Percentiles rank a stretch among this genome's conserved stretches.
These are phyloP conservation scores for Oscheius onirici DNA, from an alignment of 2,888 invertebrate species.

Conservation along the genomic window DNA sequence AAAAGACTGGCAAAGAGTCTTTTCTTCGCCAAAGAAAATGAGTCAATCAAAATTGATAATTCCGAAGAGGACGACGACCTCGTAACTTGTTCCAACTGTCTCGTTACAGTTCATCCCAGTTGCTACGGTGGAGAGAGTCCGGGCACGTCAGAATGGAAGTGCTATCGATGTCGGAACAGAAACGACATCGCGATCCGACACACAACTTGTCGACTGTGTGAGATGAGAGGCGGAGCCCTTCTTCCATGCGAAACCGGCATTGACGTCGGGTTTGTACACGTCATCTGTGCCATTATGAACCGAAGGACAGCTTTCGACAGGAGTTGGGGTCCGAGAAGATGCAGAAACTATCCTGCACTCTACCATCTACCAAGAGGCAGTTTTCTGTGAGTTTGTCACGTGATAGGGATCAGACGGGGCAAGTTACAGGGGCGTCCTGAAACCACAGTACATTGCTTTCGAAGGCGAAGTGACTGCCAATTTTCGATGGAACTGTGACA, in stretches of 20 bases:
- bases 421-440: background rate
- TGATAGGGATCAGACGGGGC: no score
- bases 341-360: constrained; percentile 30
- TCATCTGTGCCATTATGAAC: constrained; percentile 59
- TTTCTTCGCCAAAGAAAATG: background rate
- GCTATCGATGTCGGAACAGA: constrained; percentile 49
- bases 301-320: background rate
- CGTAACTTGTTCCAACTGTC: constrained; percentile 76
- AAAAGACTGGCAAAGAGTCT: background rate
- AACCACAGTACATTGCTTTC: constrained; percentile 24
- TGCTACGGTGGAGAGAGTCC: constrained; percentile 49
- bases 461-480: constrained; percentile 38
- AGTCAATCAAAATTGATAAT: background rate
- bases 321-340: constrained; percentile 33
- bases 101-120: constrained; percentile 77
- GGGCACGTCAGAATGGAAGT: constrained; percentile 41
- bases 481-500: constrained; percentile 39
- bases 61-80: constrained; percentile 64
- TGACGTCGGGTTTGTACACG: constrained; percentile 58
- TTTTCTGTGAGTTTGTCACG: constrained; percentile 26
- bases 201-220: constrained; percentile 57
- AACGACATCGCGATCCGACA: constrained; percentile 45
- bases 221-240: constrained; percentile 63
- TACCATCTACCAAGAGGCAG: constrained; percentile 26
- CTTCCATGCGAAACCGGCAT: constrained; percentile 39